Percentiles rank a stretch among this genome's conserved stretches.
These are phyloP conservation scores for Mesocentrotus franciscanus DNA, from an alignment of 53 echinoderm and acorn worm species.

Conservation along the genomic window DNA sequence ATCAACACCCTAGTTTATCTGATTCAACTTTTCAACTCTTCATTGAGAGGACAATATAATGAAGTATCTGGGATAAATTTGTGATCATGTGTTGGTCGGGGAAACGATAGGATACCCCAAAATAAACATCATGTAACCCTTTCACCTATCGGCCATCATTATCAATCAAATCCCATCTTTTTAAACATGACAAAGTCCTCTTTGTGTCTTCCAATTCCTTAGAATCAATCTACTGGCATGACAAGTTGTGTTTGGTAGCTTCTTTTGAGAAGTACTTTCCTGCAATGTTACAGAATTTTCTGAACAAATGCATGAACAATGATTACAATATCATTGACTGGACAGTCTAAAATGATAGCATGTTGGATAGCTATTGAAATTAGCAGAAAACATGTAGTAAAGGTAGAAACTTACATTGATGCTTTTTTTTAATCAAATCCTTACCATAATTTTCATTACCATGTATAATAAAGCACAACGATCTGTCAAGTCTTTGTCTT, in stretches of 20 bases:
- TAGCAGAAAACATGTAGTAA: too few species aligned
- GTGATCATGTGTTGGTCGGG: constrained; percentile 6
- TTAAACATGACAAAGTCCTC: not conserved
- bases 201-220: not conserved
- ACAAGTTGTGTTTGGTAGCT: not conserved
- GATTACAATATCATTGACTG: too few species aligned
- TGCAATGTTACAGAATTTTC: not conserved
- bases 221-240: not conserved
- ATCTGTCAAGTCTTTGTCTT: not conserved
- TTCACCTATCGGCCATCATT: constrained; percentile 33
- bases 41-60: constrained; percentile 19
- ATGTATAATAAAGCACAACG: not conserved
- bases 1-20: constrained; percentile 37
- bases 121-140: constrained; percentile 35
- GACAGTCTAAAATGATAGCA: too few species aligned
- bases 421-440: not conserved
- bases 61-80: constrained; percentile 10
- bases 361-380: too few species aligned
- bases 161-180: not conserved
- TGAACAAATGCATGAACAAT: too few species aligned
- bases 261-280: not conserved
- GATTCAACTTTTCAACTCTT: constrained; percentile 53
- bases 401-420: not conserved
- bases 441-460: not conserved
- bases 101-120: constrained; percentile 26